phyloP scores from a whole-genome alignment of 1,140 invertebrate genomes.

The Bicyclus anynana region DNA sequence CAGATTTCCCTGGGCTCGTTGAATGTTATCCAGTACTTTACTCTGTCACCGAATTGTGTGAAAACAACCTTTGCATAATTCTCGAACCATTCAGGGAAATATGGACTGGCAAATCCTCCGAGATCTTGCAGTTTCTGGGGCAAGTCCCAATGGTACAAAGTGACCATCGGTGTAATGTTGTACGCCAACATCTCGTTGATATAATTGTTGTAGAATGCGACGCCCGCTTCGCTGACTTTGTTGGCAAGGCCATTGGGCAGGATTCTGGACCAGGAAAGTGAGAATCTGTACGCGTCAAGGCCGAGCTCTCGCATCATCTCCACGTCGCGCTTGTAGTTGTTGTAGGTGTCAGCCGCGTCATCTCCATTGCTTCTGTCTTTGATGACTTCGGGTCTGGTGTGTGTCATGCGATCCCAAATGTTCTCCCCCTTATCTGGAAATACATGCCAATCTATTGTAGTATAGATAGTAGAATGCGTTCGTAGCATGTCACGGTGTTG shows the following conservation, averaged over 20 bases:
- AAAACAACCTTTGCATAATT: conserved; percentile 74
- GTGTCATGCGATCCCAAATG: conserved; percentile 74
- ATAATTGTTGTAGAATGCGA: conserved; percentile 78
- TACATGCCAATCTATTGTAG: too few species aligned
- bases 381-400: conserved; percentile 33
- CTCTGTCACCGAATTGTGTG: conserved; percentile 65
- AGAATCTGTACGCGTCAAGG: conserved; percentile 78
- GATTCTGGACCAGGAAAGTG: conserved; percentile 80
- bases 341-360: conserved; percentile 41
- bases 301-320: conserved; percentile 53
- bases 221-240: conserved; percentile 67
- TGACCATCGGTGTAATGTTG: conserved; percentile 58
- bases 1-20: conserved; percentile 66
- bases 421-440: conserved; percentile 68
- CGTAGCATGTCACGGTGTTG: too few species aligned
- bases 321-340: conserved; percentile 47
- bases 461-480: too few species aligned
- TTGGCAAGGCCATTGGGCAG: conserved; percentile 75
- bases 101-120: conserved; percentile 42
- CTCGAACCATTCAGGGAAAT: conserved; percentile 46
- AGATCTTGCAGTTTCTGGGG: conserved; percentile 42
- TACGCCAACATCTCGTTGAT: conserved; percentile 66
- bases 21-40: conserved; percentile 67
- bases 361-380: conserved; percentile 40
- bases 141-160: conserved; percentile 34